phyloP scores from a whole-genome alignment of 2,113 vertebrate species.

The Brachypodius melanocephalos region DNA sequence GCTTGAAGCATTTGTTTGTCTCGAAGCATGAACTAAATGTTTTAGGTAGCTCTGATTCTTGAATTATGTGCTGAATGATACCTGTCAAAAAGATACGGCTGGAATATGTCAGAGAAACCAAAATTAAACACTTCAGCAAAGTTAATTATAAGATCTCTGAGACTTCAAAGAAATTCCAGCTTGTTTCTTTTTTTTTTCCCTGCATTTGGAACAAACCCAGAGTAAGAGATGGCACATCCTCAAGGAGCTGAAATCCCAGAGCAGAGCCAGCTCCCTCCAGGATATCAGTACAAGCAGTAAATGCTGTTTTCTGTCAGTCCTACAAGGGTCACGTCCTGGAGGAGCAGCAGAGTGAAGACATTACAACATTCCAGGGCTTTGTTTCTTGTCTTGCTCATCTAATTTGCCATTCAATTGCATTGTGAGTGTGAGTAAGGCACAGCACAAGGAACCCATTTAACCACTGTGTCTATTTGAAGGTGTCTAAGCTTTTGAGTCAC shows the following conservation, averaged over 20 bases:
- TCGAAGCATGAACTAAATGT: background rate
- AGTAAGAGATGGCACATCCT: background rate
- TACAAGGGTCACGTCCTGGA: background rate
- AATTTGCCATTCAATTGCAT: background rate
- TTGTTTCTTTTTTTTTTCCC: background rate
- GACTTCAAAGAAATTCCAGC: background rate
- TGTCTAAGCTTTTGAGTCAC: background rate
- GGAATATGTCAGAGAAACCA: background rate
- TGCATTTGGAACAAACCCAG: background rate
- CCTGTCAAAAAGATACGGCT: background rate
- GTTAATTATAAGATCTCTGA: background rate
- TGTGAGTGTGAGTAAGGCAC: background rate
- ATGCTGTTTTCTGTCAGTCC: background rate
- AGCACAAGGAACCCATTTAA: background rate
- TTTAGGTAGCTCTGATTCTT: background rate
- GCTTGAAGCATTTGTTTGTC: background rate
- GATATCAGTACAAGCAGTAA: rapidly evolving
- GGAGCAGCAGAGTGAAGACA: background rate
- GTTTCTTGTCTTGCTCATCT: background rate
- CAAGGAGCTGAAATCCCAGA: background rate
- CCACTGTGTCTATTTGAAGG: background rate
- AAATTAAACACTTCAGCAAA: background rate
- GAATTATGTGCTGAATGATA: background rate
- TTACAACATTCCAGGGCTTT: background rate
- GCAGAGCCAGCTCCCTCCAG: background rate